phyloP scores from a whole-genome alignment of 1,140 invertebrate genomes.

The Drosophila punjabiensis region DNA sequence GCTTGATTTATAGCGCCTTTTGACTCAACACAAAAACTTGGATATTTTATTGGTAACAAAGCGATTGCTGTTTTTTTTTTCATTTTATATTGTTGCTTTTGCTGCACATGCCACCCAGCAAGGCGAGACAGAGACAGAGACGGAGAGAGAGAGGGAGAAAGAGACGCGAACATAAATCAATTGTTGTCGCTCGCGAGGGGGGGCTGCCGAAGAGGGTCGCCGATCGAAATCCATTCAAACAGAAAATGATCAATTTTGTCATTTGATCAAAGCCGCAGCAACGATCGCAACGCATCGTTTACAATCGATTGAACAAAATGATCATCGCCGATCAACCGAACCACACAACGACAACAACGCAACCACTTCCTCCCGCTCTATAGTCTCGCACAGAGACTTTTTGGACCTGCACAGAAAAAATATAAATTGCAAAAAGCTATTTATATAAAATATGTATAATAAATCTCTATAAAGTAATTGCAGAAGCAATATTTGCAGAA shows the following conservation, averaged over 20 bases:
- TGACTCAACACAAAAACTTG: constrained; percentile 77
- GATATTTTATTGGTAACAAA: constrained; percentile 78
- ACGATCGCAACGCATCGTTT: constrained; percentile 82
- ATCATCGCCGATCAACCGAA: constrained; percentile 68
- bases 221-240: constrained; percentile 80
- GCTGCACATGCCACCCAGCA: constrained; percentile 70
- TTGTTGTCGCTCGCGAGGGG: constrained; percentile 61
- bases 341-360: constrained; percentile 53
- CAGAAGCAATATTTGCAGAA: neutral
- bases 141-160: constrained; percentile 45
- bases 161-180: constrained; percentile 71
- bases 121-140: constrained; percentile 46
- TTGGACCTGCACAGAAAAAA: constrained; percentile 20
- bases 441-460: neutral
- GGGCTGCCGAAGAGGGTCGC: constrained; percentile 16
- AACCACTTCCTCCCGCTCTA: constrained; percentile 60
- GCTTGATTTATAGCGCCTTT: constrained; percentile 82
- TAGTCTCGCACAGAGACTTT: neutral
- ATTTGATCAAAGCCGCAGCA: constrained; percentile 84
- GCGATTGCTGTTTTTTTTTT: constrained; percentile 42
- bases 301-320: constrained; percentile 83
- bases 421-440: neutral
- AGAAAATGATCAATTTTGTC: constrained; percentile 85
- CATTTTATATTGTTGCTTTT: constrained; percentile 23
- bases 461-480: neutral